A percentile compares a stretch with the other conserved stretches of the same genome.
Evolutionary conservation across 1,140 invertebrate genomes (phyloP).

Genomic region (Pseudomyrmex sp.): DNA sequence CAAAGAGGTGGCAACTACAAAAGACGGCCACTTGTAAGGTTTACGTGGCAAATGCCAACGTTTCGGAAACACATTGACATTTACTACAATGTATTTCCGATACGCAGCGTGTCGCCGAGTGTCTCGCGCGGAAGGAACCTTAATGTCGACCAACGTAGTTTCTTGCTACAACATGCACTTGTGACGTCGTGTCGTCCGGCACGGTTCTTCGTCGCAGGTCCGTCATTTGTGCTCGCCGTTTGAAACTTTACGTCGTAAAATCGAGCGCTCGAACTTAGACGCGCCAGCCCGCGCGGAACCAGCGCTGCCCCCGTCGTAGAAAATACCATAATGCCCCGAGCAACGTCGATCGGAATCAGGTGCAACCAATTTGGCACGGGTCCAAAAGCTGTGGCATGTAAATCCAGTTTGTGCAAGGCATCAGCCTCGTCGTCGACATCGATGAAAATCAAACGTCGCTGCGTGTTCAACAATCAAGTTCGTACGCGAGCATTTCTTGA

Average conservation of each 20-base stretch:
- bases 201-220: constrained; percentile 69
- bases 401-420: constrained; percentile 72
- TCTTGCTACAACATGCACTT: constrained; percentile 43
- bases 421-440: constrained; percentile 63
- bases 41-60: background rate
- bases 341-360: constrained; percentile 79
- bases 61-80: background rate
- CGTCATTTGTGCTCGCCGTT: constrained; percentile 75
- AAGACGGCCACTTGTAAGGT: constrained; percentile 23
- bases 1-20: background rate
- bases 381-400: constrained; percentile 76
- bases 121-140: constrained; percentile 5
- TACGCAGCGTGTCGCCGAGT: background rate
- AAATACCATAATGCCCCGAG: constrained; percentile 76
- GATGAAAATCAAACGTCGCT: constrained; percentile 64
- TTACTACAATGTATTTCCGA: constrained; percentile 34
- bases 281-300: constrained; percentile 53
- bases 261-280: constrained; percentile 74
- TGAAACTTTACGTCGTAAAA: constrained; percentile 78
- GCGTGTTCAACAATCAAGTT: constrained; percentile 59
- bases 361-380: constrained; percentile 79
- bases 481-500: constrained; percentile 54
- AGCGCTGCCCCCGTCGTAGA: constrained; percentile 67
- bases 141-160: constrained; percentile 32
- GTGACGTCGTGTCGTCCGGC: constrained; percentile 31